Base-by-base conservation (phyloP, 2,113 vertebrate species). In the Aspiorhynchus laticeps region DNA sequence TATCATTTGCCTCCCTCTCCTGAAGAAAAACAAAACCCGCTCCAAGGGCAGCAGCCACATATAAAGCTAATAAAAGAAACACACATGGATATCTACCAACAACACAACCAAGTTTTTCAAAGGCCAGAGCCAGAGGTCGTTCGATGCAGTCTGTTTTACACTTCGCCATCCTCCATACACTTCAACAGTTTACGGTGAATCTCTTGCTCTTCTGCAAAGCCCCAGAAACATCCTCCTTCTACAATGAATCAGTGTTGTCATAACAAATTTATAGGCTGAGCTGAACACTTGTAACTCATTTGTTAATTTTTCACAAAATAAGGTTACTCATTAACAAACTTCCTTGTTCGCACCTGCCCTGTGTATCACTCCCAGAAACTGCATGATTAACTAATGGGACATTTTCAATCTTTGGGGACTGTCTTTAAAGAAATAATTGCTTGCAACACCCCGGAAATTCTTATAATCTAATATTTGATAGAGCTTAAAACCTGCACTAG, bases 11-110 rank as follows among this genome's bases (percentile, higher is more conserved):
- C 28, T 88, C 4, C 0, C 65, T 85, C 0, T 75, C 14, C 2
- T 80, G 82, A 26, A 95, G 81, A 85, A 89, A 91, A 0, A 84
- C 0, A 14, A 95, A 93, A 7, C 94, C 95, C 0, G 83, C 80
- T 59, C 95, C 91, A 7, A 95, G 87, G 0, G 51, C 76, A 15
- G 41, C 91, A 0, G 93, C 92, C 5, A 95, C 73, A 56, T 91
- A 11, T 41, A 91, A 1, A 9, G 94, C 88, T 53, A 85, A 0
- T 26, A 94, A 43, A 65, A 94, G 24, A 88, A 95, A 95, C 87
- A 90, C 10, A 91, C 91, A 94, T 33, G 94, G 95, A 59, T 92
- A 51, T 38, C 51, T n/a, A 73, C 92, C 94, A 71, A 95, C 91
- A 1, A 26, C 3, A 0, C 11, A 2, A 0, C 94, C 94, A 41